Base-by-base conservation (phyloP, 2,888 invertebrate species). In the Merodon equestris region DNA sequence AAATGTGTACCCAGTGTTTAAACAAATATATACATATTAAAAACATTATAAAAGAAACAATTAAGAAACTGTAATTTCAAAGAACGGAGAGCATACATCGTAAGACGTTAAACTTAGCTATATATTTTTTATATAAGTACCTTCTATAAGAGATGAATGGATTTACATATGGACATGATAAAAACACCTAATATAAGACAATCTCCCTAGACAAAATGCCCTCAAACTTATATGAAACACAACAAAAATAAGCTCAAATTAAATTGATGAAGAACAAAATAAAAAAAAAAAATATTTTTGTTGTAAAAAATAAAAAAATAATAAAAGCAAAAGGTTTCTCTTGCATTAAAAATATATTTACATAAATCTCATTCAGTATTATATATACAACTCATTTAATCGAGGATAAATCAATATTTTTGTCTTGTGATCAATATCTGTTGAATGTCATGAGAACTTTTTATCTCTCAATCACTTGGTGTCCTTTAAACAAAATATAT, bases 41-140 rank as follows among this genome's bases (percentile, higher is more conserved):
- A 27, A 4, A 27, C 27, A 27, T 27, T 64, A 81, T 84, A 83
- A 83, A 83, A 83, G n/a, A 82, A 83, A 76, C 73, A 83, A 84
- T 84, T 83, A 85, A 87, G 88, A 88, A 88, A 88, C 88, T 88
- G 88, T 88, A 88, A 88, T 88, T 88, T 88, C 88, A 88, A 86
- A 84, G 84, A 64, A 50, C 38, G 48, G 63, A 51, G 17, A 48
- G 18, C n/a, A 1, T 51, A 57, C 71, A 81, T 75, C 57, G 66
- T 72, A 48, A 76, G 58, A 57, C 61, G 40, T 66, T 57, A 58
- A 63, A 66, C 14, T 75, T 67, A 71, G 71, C 61, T 68, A 38
- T 61, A 81, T 76, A 76, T 76, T 60, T 81, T 75, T 76, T 71
- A 73, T 79, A 70, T 68, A 70, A 64, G 57, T 57, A 60, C 56